phyloP scores from a whole-genome alignment of 2,113 vertebrate genomes.

The Craseonycteris thonglongyai region DNA sequence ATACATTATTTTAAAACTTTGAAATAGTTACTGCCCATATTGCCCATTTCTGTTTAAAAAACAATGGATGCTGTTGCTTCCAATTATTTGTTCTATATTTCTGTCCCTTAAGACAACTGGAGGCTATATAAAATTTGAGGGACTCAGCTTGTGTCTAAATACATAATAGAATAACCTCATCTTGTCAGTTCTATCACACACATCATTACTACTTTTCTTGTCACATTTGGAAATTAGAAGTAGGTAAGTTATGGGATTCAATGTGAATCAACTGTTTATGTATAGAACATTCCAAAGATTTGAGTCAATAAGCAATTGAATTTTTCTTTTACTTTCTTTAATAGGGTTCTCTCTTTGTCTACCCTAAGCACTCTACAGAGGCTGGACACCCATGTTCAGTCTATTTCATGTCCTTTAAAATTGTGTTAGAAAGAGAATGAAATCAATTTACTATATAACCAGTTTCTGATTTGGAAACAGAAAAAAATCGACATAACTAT shows the following conservation, averaged over 20 bases:
- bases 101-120: not conserved
- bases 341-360: not conserved
- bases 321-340: not conserved
- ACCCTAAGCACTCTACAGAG: not conserved
- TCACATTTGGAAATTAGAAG: not conserved
- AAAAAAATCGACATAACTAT: not conserved
- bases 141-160: not conserved
- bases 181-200: fast-evolving
- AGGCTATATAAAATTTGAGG: not conserved
- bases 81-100: not conserved
- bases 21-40: not conserved
- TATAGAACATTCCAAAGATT: not conserved
- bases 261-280: not conserved
- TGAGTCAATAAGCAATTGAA: not conserved
- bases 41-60: not conserved
- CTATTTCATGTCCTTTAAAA: not conserved
- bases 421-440: not conserved
- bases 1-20: not conserved
- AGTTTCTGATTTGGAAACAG: not conserved
- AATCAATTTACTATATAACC: not conserved
- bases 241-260: not conserved
- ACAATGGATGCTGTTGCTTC: not conserved
- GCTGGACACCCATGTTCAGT: not conserved
- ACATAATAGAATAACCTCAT: not conserved
- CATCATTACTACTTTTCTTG: not conserved